A percentile compares a stretch with the other conserved stretches of the same genome.
These are phyloP conservation scores for Caenorhabditis auriculariae DNA, from an alignment of 2,888 invertebrate genomes.

Conservation along the genomic window DNA sequence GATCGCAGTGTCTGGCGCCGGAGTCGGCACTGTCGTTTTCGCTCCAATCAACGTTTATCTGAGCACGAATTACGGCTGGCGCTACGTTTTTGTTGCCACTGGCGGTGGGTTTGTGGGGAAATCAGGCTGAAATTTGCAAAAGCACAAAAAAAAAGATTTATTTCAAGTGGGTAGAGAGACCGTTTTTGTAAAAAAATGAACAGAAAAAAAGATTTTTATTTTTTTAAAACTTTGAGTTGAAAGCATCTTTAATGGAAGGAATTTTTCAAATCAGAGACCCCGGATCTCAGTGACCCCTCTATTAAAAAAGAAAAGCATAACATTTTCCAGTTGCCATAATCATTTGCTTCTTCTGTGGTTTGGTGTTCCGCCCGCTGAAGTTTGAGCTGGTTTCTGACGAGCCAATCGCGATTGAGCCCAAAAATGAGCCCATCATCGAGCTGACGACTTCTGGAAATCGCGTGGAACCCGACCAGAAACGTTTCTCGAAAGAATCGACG, in stretches of 20 bases:
- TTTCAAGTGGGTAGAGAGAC: no score
- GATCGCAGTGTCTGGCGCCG: conserved; percentile 91
- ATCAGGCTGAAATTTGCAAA: neutral
- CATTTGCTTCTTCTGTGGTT: conserved; percentile 84
- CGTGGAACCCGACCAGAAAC: no score
- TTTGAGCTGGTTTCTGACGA: conserved; percentile 48
- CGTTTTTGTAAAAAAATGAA: no score
- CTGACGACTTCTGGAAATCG: no score
- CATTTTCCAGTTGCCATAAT: conserved; percentile 74
- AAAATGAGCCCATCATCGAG: conserved; percentile 16
- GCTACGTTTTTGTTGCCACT: conserved; percentile 79
- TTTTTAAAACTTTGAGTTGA: no score
- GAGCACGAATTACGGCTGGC: conserved; percentile 78
- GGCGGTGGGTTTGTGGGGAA: no score
- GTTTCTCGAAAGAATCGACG: no score
- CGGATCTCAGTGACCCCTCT: no score
- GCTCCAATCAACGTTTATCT: conserved; percentile 72
- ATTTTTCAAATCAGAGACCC: no score
- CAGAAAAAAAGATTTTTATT: no score
- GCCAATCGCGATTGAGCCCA: conserved; percentile 36
- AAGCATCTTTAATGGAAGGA: no score
- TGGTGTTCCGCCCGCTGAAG: conserved; percentile 80
- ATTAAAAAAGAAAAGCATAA: no score
- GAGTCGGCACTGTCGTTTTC: conserved; percentile 89
- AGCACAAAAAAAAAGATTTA: neutral